phyloP scores from a whole-genome alignment of 2,113 vertebrate genomes.

The Saccopteryx leptura region DNA sequence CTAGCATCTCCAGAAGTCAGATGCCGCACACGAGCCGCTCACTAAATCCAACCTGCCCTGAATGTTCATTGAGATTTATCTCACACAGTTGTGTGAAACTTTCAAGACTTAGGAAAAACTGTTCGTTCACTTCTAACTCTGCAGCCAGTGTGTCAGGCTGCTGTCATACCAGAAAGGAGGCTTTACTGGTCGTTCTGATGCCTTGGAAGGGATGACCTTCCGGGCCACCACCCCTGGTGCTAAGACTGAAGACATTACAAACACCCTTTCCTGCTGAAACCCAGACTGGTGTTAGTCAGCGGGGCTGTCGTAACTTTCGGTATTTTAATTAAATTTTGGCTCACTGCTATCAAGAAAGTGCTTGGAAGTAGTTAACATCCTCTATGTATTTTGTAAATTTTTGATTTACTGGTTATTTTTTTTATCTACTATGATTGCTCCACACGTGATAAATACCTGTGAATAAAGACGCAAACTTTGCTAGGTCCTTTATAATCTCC shows the following conservation, averaged over 20 bases:
- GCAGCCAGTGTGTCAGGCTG: neutral
- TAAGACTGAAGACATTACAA: neutral
- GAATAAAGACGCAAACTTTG: neutral
- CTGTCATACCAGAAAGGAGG: neutral
- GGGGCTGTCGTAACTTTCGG: neutral
- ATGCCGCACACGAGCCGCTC: slow-evolving; percentile 10
- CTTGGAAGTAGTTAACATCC: neutral
- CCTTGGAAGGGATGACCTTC: neutral
- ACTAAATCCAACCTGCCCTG: slow-evolving; percentile 55
- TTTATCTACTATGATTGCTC: neutral
- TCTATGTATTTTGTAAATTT: neutral
- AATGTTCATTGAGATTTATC: slow-evolving; percentile 58
- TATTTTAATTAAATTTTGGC: neutral
- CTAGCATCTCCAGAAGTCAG: slow-evolving; percentile 59
- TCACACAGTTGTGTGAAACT: slow-evolving; percentile 9
- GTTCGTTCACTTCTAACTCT: neutral
- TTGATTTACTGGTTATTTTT: neutral
- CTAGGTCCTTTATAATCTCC: neutral
- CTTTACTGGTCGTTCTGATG: neutral
- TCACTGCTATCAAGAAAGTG: neutral
- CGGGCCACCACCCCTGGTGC: neutral
- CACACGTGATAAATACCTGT: neutral
- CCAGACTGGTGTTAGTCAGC: neutral
- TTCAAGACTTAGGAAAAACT: slow-evolving; percentile 20
- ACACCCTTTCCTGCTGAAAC: neutral